Percentiles rank a stretch among this genome's conserved stretches.
Conservation (phyloP, 2,113 vertebrate species). For the Mixornis gularis region DNA sequence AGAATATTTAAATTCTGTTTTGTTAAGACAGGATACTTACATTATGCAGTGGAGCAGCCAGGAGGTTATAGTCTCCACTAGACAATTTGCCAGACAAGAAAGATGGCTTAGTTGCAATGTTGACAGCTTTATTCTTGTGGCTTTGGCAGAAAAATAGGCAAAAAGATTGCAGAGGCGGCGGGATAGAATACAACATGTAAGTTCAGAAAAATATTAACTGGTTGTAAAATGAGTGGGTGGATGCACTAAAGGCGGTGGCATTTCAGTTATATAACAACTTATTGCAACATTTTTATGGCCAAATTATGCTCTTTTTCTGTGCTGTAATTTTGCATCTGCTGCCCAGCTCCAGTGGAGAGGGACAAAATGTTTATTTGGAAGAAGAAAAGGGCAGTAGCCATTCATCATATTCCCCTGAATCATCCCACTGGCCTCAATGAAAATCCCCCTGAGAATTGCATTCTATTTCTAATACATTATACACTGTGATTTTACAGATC, state of each 20-base stretch:
- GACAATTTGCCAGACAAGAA: constrained; percentile 75
- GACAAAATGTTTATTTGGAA: constrained; percentile 40
- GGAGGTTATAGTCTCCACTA: constrained; percentile 67
- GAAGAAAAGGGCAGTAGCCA: constrained; percentile 9
- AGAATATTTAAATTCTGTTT: constrained; percentile 71
- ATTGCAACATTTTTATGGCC: constrained; percentile 64
- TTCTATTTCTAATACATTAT: constrained; percentile 11
- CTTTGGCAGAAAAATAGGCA: constrained; percentile 73
- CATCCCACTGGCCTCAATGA: background rate
- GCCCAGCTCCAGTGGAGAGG: constrained; percentile 5
- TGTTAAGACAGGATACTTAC: constrained; percentile 63
- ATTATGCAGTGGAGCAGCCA: constrained; percentile 58
- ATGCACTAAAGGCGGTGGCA: constrained; percentile 59
- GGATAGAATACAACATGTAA: constrained; percentile 62
- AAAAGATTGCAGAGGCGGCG: constrained; percentile 68
- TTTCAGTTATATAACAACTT: constrained; percentile 69
- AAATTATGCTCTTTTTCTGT: constrained; percentile 63
- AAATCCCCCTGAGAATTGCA: background rate
- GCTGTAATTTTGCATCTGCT: constrained; percentile 57
- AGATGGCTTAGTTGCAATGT: constrained; percentile 60
- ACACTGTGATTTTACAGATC: background rate
- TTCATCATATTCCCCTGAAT: constrained; percentile 50
- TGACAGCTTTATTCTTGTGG: constrained; percentile 77
- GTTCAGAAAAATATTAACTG: constrained; percentile 73
- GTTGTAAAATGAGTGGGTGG: constrained; percentile 72